A percentile compares a stretch with the other conserved stretches of the same genome.
phyloP scores from a whole-genome alignment of 1,140 invertebrate genomes.

The Atopsyche davidsoni region DNA sequence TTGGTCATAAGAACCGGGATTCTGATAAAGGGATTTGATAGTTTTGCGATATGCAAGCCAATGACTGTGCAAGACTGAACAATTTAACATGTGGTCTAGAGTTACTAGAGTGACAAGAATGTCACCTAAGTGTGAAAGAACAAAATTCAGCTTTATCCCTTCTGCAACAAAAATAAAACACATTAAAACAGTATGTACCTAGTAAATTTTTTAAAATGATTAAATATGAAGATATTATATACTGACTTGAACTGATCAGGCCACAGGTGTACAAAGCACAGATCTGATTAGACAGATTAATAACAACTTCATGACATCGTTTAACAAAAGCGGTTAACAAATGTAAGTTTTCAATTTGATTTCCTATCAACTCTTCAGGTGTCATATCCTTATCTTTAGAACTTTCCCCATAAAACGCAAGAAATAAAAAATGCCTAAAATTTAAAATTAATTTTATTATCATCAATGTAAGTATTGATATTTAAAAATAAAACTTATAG shows the following conservation, averaged over 20 bases:
- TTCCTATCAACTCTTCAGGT: slow-evolving; percentile 29
- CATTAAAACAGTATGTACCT: too few species aligned
- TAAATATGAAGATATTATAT: slow-evolving; percentile 10
- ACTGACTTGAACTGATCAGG: slow-evolving; percentile 48
- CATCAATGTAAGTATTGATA: background rate
- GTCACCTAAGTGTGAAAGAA: slow-evolving; percentile 58
- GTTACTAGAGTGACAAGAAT: slow-evolving; percentile 63
- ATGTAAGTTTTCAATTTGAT: slow-evolving; percentile 53
- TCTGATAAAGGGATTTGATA: slow-evolving; percentile 61
- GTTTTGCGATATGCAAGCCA: slow-evolving; percentile 66
- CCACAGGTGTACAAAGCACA: slow-evolving; percentile 52
- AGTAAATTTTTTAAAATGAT: too few species aligned
- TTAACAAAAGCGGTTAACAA: slow-evolving; percentile 59
- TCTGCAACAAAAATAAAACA: too few species aligned
- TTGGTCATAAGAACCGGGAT: slow-evolving; percentile 57
- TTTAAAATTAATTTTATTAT: background rate
- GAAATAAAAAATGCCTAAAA: slow-evolving; percentile 41
- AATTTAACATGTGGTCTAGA: slow-evolving; percentile 64
- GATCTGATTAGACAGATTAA: slow-evolving; percentile 61
- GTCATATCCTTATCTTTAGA: slow-evolving; percentile 31
- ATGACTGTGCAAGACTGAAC: slow-evolving; percentile 57
- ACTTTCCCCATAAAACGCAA: slow-evolving; percentile 43
- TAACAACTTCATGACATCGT: slow-evolving; percentile 59
- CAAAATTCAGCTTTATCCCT: slow-evolving; percentile 38
- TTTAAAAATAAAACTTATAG: background rate